Conservation (phyloP, 2,797 vertebrate genomes). For the Gambelia wislizenii region DNA sequence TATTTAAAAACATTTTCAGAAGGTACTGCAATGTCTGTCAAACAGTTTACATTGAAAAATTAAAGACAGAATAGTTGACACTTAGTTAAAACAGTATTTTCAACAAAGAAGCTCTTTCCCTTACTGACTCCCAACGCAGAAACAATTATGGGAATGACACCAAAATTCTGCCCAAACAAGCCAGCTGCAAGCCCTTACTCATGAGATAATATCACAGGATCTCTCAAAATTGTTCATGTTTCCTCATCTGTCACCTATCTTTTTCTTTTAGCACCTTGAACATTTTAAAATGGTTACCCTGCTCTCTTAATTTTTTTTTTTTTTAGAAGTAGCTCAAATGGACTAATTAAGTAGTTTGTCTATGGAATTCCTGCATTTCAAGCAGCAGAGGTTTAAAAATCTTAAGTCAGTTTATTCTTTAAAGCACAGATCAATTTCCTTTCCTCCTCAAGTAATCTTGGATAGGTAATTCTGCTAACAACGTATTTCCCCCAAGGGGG, state of each 20-base stretch:
- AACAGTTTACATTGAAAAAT: conserved; percentile 47
- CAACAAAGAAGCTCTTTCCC: conserved; percentile 30
- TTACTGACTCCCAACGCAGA: conserved; percentile 16
- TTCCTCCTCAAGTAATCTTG: not conserved
- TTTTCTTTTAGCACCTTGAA: not conserved
- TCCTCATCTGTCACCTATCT: not conserved
- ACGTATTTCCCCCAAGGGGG: not conserved
- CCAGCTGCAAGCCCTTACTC: no score
- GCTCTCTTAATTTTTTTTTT: not conserved
- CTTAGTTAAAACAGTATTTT: conserved; percentile 23
- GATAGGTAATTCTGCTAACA: not conserved
- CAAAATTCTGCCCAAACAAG: not conserved
- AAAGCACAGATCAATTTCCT: not conserved
- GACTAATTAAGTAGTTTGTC: not conserved
- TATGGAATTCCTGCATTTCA: not conserved
- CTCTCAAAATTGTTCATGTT: not conserved
- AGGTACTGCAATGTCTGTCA: conserved; percentile 48
- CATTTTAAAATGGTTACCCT: conserved; percentile 1
- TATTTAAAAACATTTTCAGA: conserved; percentile 56
- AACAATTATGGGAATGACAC: not conserved
- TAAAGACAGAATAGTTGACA: conserved; percentile 33
- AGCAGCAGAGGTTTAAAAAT: not conserved
- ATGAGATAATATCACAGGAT: not conserved
- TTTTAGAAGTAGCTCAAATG: not conserved
- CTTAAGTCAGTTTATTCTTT: not conserved